Conservation (phyloP, 1,140 invertebrate species). For the Protaetia brevitarsis region DNA sequence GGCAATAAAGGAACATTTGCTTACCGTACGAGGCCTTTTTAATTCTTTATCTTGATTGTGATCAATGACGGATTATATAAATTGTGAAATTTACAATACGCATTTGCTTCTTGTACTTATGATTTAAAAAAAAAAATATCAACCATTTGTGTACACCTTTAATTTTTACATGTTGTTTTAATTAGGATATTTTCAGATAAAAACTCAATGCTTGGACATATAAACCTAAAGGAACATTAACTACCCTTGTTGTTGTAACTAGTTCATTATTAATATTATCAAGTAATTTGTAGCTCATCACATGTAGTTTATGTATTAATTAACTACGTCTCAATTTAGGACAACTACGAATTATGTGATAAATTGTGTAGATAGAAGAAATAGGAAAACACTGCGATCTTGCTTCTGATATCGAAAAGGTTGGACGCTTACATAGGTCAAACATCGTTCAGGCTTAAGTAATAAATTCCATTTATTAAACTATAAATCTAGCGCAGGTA, state of each 20-base stretch:
- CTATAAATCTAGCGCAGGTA: slow-evolving; percentile 12
- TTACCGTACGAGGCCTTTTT: not conserved
- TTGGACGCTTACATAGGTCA: not conserved
- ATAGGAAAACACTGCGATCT: not conserved
- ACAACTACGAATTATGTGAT: slow-evolving; percentile 7
- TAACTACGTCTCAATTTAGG: not conserved
- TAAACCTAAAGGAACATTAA: not conserved
- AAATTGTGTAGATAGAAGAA: not conserved
- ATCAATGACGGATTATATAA: not conserved
- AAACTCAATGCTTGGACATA: not conserved
- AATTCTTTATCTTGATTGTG: not conserved
- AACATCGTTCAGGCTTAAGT: not conserved
- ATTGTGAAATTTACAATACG: not conserved
- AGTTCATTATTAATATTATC: not conserved
- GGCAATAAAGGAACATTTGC: not conserved
- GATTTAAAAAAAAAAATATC: too few species aligned
- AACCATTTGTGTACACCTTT: too few species aligned
- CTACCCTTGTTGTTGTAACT: not conserved
- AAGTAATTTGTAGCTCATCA: slow-evolving; percentile 8
- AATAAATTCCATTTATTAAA: slow-evolving; percentile 14
- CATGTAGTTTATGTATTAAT: not conserved
- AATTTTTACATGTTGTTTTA: too few species aligned
- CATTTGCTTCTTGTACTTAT: too few species aligned
- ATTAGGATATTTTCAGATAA: too few species aligned
- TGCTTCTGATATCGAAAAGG: not conserved